Percentiles rank a stretch among this genome's conserved stretches.
phyloP scores from a whole-genome alignment of 2,888 invertebrate species.

The Drosophila mulleri region DNA sequence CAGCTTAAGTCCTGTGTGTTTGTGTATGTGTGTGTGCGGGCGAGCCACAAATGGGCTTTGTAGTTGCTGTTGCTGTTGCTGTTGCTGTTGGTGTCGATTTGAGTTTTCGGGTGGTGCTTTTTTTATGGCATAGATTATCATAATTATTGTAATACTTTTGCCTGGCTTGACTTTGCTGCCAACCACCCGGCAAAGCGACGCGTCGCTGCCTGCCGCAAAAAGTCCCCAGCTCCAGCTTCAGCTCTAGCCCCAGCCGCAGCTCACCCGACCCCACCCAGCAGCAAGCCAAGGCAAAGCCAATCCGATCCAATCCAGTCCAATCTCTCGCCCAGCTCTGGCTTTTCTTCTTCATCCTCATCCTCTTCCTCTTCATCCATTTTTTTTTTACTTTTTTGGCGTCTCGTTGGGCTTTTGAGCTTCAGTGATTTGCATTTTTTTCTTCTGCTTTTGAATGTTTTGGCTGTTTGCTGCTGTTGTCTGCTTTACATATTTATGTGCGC shows the following conservation, averaged over 20 bases:
- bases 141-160: constrained; percentile 82
- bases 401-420: constrained; percentile 72
- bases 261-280: background rate
- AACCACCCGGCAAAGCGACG: constrained; percentile 57
- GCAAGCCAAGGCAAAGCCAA: constrained; percentile 15
- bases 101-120: constrained; percentile 54
- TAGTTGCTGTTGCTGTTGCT: constrained; percentile 27
- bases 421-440: constrained; percentile 72
- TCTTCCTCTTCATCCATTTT: background rate
- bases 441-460: constrained; percentile 22
- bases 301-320: constrained; percentile 41
- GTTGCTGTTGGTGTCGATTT: constrained; percentile 54
- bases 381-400: constrained; percentile 28
- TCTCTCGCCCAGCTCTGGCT: constrained; percentile 19
- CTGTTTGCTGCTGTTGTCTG: constrained; percentile 30
- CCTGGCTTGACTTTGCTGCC: constrained; percentile 68
- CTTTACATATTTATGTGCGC: constrained; percentile 68
- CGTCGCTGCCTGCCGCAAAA: constrained; percentile 18
- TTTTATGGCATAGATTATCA: constrained; percentile 81
- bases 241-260: background rate
- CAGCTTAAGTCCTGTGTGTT: constrained; percentile 24
- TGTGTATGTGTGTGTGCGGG: constrained; percentile 36
- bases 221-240: background rate
- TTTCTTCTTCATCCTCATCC: background rate
- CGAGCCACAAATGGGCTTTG: constrained; percentile 61